These are phyloP conservation scores for Bombus vancouverensis DNA, from an alignment of 1,140 invertebrate genomes.

Conservation along the genomic window DNA sequence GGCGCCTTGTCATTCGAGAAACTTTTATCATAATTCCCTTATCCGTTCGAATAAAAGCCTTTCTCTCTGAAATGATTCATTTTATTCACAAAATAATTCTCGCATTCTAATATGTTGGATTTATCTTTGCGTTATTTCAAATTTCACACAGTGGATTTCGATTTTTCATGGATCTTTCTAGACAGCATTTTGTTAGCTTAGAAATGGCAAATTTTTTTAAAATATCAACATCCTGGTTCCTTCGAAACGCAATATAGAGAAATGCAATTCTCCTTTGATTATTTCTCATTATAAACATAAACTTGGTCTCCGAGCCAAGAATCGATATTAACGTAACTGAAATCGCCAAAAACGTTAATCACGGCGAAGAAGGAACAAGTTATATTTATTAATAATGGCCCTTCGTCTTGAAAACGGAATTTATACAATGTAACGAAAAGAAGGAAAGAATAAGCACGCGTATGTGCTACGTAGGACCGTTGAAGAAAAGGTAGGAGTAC, in stretches of 20 bases:
- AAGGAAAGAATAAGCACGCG: neutral
- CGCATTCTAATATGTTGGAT: neutral
- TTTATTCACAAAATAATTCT: neutral
- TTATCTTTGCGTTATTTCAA: neutral
- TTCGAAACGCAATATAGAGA: neutral
- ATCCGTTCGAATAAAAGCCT: neutral
- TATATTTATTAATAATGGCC: no score
- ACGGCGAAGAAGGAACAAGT: neutral
- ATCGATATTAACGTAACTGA: neutral
- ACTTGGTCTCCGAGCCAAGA: neutral
- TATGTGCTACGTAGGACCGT: no score
- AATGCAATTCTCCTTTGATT: neutral
- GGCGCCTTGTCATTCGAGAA: neutral
- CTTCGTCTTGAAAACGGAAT: neutral
- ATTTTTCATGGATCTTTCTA: no score
- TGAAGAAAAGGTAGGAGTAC: conserved; percentile 17
- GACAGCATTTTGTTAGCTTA: no score
- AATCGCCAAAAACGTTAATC: neutral
- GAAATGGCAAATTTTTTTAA: neutral
- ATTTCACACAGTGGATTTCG: neutral
- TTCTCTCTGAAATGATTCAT: neutral
- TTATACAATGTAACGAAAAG: neutral
- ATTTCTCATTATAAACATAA: neutral
- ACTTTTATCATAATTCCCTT: neutral
- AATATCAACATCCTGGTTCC: neutral